Conservation (phyloP, 2,888 invertebrate genomes). For the Acleris emargana region DNA sequence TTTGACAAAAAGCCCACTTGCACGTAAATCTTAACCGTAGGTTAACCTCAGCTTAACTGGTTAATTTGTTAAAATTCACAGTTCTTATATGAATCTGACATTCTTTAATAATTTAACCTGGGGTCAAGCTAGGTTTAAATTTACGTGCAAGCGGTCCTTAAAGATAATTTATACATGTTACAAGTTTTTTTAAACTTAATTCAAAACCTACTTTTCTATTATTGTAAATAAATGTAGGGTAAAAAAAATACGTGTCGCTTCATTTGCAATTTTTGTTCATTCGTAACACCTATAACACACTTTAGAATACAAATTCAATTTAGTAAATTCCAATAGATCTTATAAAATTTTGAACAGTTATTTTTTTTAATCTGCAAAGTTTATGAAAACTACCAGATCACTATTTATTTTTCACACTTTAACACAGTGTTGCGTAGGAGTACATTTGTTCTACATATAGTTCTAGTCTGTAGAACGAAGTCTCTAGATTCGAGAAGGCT, state of each 20-base stretch:
- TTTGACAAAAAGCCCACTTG: too few relatives aligned
- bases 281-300: conserved; percentile 5
- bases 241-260: background rate
- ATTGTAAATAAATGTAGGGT: background rate
- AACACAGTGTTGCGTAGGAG: background rate
- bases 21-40: too few relatives aligned
- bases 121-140: too few relatives aligned
- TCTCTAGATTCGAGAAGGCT: conserved; percentile 1
- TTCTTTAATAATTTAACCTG: too few relatives aligned
- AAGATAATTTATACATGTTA: too few relatives aligned
- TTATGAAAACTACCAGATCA: conserved; percentile 9
- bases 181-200: too few relatives aligned
- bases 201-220: too few relatives aligned
- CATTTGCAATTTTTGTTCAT: background rate
- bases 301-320: conserved; percentile 1
- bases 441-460: conserved; percentile 3
- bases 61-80: too few relatives aligned
- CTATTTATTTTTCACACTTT: background rate
- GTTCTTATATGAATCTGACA: too few relatives aligned
- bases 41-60: too few relatives aligned
- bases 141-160: too few relatives aligned
- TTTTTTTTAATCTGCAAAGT: background rate
- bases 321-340: conserved; percentile 7
- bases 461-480: background rate
- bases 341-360: conserved; percentile 16